phyloP scores from a whole-genome alignment of 2,797 vertebrate genomes.

The Toxotes lorentzi region DNA sequence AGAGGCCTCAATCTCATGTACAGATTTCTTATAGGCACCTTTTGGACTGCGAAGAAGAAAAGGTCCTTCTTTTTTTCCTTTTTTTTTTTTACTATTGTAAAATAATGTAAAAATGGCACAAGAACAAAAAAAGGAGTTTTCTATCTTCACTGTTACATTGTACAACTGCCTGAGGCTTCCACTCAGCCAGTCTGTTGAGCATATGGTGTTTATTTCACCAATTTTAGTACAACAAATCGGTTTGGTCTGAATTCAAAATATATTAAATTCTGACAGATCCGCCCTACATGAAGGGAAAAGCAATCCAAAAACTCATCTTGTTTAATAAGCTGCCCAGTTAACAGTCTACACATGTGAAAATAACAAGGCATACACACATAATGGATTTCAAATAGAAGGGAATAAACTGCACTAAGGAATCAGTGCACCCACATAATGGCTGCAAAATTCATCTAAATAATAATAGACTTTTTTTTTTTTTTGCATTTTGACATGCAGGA shows the following conservation, averaged over 20 bases:
- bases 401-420: neutral
- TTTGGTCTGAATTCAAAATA: constrained; percentile 33
- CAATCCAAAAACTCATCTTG: neutral
- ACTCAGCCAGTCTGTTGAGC: constrained; percentile 34
- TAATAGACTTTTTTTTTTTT: neutral
- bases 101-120: neutral
- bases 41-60: neutral
- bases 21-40: constrained; percentile 6
- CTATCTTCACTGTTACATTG: neutral
- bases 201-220: constrained; percentile 62
- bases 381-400: neutral
- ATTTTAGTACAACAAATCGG: constrained; percentile 17
- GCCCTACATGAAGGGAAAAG: neutral
- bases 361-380: neutral
- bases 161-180: constrained; percentile 4
- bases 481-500: neutral
- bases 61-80: no score
- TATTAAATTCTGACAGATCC: constrained; percentile 19
- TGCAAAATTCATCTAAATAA: neutral
- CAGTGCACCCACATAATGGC: neutral
- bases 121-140: constrained; percentile 30
- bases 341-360: constrained; percentile 1
- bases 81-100: neutral
- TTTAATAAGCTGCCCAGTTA: constrained; percentile 7
- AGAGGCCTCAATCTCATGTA: neutral